Percentiles rank a stretch among this genome's conserved stretches.
Conservation (phyloP, 2,113 vertebrate species). For the Gambusia affinis region DNA sequence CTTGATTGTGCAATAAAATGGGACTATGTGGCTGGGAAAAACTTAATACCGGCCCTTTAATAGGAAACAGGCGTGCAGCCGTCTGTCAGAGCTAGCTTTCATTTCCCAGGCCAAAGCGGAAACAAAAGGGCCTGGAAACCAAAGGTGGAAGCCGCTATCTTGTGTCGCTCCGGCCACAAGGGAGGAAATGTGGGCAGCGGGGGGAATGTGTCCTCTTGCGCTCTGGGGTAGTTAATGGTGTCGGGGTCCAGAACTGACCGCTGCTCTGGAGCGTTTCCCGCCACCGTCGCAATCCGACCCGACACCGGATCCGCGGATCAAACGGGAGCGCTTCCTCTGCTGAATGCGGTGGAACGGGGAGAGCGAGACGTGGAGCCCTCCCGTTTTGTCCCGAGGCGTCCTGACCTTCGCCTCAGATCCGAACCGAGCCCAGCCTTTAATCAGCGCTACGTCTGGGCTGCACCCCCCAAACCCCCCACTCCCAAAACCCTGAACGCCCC, state of each 20-base stretch:
- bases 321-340: slow-evolving; percentile 59
- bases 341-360: slow-evolving; percentile 34
- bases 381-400: slow-evolving; percentile 64
- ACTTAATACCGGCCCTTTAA: slow-evolving; percentile 36
- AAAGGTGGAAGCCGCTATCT: slow-evolving; percentile 72
- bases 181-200: slow-evolving; percentile 71
- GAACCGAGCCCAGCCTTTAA: slow-evolving; percentile 77
- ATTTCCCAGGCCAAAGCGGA: slow-evolving; percentile 75
- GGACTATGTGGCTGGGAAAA: too few species aligned
- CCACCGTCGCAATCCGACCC: slow-evolving; percentile 30
- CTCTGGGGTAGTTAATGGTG: slow-evolving; percentile 72
- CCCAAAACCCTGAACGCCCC: not conserved
- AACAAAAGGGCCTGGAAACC: slow-evolving; percentile 61
- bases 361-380: slow-evolving; percentile 38
- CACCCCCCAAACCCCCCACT: not conserved
- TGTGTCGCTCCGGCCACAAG: slow-evolving; percentile 65
- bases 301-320: slow-evolving; percentile 60
- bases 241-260: slow-evolving; percentile 64
- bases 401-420: slow-evolving; percentile 31
- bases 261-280: slow-evolving; percentile 61
- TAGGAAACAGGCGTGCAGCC: slow-evolving; percentile 70
- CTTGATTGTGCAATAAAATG: too few species aligned
- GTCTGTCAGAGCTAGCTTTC: slow-evolving; percentile 69
- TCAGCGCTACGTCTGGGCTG: slow-evolving; percentile 69
- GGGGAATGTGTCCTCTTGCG: slow-evolving; percentile 64